Evolutionary conservation across 2,113 vertebrate species (phyloP).

Genomic region (Carettochelys insculpta): DNA sequence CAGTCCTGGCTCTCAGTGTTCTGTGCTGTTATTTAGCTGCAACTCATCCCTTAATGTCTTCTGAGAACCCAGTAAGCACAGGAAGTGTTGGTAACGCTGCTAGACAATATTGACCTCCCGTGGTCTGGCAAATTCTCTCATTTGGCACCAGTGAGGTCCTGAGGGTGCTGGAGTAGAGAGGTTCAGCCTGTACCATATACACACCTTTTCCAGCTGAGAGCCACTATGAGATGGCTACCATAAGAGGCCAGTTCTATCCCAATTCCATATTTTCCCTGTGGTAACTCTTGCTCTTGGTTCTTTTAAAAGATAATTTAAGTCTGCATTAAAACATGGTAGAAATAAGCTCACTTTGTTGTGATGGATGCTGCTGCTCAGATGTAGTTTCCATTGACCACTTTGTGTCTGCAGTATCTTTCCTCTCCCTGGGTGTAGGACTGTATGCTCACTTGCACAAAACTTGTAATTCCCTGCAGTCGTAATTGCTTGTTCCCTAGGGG

Average conservation of each 20-base stretch:
- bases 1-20: no score
- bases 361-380: background rate
- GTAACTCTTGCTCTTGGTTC: background rate
- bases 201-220: background rate
- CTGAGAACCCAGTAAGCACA: no score
- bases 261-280: background rate
- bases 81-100: no score
- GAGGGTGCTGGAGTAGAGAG: no score
- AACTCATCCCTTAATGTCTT: no score
- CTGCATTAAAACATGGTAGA: background rate
- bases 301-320: background rate
- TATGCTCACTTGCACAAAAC: background rate
- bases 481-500: background rate
- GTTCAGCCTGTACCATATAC: background rate
- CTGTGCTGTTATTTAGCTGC: no score
- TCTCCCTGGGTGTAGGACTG: background rate
- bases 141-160: no score
- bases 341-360: background rate
- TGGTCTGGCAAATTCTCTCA: no score
- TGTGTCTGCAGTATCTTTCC: background rate
- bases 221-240: background rate
- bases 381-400: background rate
- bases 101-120: no score
- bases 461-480: background rate
- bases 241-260: background rate